phyloP scores from a whole-genome alignment of 2,113 vertebrate genomes.

The Thamnaconus septentrionalis region DNA sequence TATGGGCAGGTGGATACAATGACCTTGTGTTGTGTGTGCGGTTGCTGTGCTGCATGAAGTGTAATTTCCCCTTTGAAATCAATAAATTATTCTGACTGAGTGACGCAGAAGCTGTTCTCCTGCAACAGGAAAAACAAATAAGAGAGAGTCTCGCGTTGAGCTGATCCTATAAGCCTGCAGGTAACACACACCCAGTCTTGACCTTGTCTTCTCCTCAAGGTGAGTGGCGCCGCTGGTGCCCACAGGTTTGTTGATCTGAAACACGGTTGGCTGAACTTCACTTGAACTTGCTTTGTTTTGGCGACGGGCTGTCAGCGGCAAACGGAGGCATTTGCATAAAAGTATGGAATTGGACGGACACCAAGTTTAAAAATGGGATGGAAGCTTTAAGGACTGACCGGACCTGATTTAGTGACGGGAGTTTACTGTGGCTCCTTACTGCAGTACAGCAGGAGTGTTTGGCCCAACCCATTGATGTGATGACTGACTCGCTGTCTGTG shows the following conservation, averaged over 20 bases:
- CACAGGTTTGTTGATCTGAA: slow-evolving; percentile 16
- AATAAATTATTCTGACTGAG: slow-evolving; percentile 16
- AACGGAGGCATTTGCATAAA: slow-evolving; percentile 28
- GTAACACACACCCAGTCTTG: background rate
- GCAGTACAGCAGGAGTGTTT: background rate
- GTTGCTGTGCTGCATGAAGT: slow-evolving; percentile 1
- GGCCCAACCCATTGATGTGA: too few species aligned
- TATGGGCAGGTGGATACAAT: too few species aligned
- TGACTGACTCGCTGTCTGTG: too few species aligned
- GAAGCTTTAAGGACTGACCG: background rate
- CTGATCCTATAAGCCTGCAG: slow-evolving; percentile 3
- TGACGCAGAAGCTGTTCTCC: background rate
- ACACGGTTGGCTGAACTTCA: slow-evolving; percentile 43
- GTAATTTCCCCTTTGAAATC: slow-evolving; percentile 1
- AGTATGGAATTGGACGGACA: slow-evolving; percentile 21
- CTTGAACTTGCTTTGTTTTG: slow-evolving; percentile 18
- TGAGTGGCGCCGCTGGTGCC: slow-evolving; percentile 5
- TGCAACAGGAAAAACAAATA: background rate
- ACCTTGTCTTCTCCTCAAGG: slow-evolving; percentile 11
- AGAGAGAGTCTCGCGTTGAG: slow-evolving; percentile 1
- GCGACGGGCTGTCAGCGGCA: background rate
- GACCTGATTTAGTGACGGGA: slow-evolving; percentile 20
- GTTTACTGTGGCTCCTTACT: slow-evolving; percentile 20
- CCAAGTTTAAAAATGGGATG: slow-evolving; percentile 4
- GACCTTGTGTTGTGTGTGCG: too few species aligned